phyloP scores from a whole-genome alignment of 2,113 vertebrate species.

The Cygnus buccinator region DNA sequence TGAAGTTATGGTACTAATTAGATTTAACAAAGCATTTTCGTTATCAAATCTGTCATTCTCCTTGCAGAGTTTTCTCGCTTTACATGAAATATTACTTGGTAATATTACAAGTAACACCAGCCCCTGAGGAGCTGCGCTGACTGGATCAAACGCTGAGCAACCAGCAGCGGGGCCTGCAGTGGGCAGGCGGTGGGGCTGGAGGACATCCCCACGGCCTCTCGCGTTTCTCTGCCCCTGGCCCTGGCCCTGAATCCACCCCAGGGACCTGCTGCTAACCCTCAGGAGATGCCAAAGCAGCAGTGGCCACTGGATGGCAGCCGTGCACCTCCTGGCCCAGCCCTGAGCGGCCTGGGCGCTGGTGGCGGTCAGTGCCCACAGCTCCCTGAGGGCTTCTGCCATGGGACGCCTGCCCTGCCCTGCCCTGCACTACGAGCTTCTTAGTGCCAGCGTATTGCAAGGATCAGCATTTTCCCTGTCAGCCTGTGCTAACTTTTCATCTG shows the following conservation, averaged over 20 bases:
- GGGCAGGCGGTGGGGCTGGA: too few relatives aligned
- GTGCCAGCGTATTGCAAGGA: neutral
- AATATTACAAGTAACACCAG: accelerated
- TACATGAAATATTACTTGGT: neutral
- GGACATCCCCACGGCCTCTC: neutral
- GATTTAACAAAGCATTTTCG: neutral
- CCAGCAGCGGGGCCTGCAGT: neutral
- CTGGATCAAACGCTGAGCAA: neutral
- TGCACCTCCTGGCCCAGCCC: accelerated
- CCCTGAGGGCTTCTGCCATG: accelerated
- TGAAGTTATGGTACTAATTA: neutral
- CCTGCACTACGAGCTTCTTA: accelerated
- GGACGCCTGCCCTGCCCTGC: accelerated
- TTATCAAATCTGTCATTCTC: neutral
- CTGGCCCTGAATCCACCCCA: too few relatives aligned
- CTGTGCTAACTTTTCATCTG: neutral
- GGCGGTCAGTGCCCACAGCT: accelerated
- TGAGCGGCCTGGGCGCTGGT: accelerated
- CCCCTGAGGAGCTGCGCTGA: neutral
- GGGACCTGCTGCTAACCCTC: too few relatives aligned
- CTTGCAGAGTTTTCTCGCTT: neutral
- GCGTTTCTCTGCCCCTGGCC: too few relatives aligned
- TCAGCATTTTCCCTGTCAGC: accelerated
- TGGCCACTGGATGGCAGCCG: neutral
- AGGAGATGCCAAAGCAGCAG: neutral